Evolutionary conservation across 2,113 vertebrate species (phyloP).

Genomic region (Xyrauchen texanus): DNA sequence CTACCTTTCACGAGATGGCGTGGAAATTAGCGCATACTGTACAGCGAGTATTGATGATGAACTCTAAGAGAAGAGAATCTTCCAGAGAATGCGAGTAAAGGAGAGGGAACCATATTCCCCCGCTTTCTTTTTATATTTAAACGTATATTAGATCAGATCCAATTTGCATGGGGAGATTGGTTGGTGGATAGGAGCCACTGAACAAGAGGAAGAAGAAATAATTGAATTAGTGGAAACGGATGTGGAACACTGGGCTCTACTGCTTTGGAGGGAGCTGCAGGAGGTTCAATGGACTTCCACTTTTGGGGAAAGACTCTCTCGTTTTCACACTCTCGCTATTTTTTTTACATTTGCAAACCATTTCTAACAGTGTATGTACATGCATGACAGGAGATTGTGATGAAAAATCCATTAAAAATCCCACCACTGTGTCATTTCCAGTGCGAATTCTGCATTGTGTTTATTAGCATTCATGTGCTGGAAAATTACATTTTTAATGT

Average conservation of each 20-base stretch:
- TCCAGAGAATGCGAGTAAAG: constrained; percentile 52
- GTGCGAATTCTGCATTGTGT: too few relatives aligned
- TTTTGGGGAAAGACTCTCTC: too few relatives aligned
- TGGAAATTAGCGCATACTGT: not conserved
- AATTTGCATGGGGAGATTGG: constrained; percentile 50
- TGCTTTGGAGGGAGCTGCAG: too few relatives aligned
- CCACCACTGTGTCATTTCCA: too few relatives aligned
- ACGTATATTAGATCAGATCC: constrained; percentile 45
- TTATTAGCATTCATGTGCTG: too few relatives aligned
- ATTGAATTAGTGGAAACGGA: constrained; percentile 9
- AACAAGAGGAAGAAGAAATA: not conserved
- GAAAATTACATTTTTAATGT: too few relatives aligned
- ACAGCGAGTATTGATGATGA: constrained; percentile 38
- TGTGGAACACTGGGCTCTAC: not conserved
- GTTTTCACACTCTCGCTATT: too few relatives aligned
- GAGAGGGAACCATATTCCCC: constrained; percentile 47
- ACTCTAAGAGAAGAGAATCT: constrained; percentile 48
- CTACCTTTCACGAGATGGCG: constrained; percentile 26
- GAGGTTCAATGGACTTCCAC: too few relatives aligned
- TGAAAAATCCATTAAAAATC: too few relatives aligned
- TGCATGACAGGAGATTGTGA: too few relatives aligned
- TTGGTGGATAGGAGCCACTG: not conserved
- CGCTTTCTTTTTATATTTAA: constrained; percentile 40
- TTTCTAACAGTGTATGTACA: too few relatives aligned
- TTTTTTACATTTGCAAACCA: too few relatives aligned